Evolutionary conservation across 2,113 vertebrate species (phyloP), one percentile per base, ranked within the genome.

Genomic region (cat (Felis catus)): DNA sequence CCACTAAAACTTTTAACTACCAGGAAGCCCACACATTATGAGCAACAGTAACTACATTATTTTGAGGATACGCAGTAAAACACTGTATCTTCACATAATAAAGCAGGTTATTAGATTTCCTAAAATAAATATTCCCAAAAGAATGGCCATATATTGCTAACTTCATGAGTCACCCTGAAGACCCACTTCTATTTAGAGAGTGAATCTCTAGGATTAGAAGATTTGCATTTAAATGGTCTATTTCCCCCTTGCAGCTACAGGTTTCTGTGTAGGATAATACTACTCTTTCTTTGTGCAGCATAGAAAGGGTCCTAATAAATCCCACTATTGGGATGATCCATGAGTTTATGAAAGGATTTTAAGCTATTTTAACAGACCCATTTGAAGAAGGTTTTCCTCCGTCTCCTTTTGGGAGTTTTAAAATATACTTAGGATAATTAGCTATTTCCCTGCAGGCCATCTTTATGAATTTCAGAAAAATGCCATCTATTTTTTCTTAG

Each of bases 201-300:
- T 88, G 86, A 97, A 98, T 97, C 93, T 91, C 76, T 48, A 74
- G 93, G 93, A 97, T 98, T 98, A 97, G 86, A 91, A 97, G 97
- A 98, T 98, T 97, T 98, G 95, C 98, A 98, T 97, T 97, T 98
- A 97, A 98, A 98, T 98, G 93, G 63, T 76, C 93, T 90, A 45
- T 93, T 91, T 71, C 41, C 21, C 39, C 33, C 68, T 91, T 65
- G 29, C 65, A 96, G 83, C 92, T 97, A 96, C 87, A 97, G 89
- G 89, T 96, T 92, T 97, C 90, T 89, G 71, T 78, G 36, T 33
- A 87, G 91, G 70, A 89, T 96, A 95, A 95, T 82, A 45, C 33
- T 14, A 5, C 79, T 87, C 65, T 94, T 97, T 94, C 94, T 97
- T 90, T 96, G 80, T 92, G 82, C 31, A 31, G 19, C 80, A 96